phyloP scores from a whole-genome alignment of 2,797 vertebrate genomes.

The Sphaeramia orbicularis region DNA sequence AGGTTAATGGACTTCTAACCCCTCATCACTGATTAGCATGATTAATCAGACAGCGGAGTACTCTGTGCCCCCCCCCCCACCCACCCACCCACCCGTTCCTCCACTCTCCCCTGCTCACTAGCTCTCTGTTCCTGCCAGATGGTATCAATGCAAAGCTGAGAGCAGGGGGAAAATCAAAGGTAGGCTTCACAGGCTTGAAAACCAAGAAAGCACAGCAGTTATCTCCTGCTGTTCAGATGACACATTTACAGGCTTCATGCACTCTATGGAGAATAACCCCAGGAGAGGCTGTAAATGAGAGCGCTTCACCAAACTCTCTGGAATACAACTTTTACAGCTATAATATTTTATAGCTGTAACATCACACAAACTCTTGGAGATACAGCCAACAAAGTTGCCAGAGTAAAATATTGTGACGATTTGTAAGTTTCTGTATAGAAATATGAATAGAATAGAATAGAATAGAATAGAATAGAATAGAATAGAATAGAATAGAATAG shows the following conservation, averaged over 20 bases:
- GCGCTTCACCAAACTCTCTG: conserved; percentile 26
- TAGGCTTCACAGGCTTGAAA: conserved; percentile 69
- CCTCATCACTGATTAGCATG: conserved; percentile 79
- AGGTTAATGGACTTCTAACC: conserved; percentile 83
- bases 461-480: too few species aligned
- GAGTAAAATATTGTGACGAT: too few species aligned
- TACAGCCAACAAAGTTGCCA: not conserved
- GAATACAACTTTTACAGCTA: conserved; percentile 25
- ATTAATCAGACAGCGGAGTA: conserved; percentile 77
- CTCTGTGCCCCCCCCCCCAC: conserved; percentile 40
- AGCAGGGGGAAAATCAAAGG: conserved; percentile 73
- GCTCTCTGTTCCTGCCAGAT: conserved; percentile 77
- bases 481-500: too few species aligned
- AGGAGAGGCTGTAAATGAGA: conserved; percentile 44
- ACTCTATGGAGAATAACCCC: conserved; percentile 45
- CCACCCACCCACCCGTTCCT: too few species aligned
- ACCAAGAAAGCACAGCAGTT: conserved; percentile 70
- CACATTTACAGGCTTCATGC: conserved; percentile 57
- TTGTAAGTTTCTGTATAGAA: too few species aligned
- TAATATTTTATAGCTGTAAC: not conserved
- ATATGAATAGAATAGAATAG: too few species aligned
- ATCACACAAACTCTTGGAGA: not conserved
- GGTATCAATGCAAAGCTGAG: conserved; percentile 75
- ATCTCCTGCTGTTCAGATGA: conserved; percentile 73
- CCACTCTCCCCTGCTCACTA: conserved; percentile 31